These are phyloP conservation scores for Euwallacea similis DNA, from an alignment of 1,140 invertebrate species.

Conservation along the genomic window DNA sequence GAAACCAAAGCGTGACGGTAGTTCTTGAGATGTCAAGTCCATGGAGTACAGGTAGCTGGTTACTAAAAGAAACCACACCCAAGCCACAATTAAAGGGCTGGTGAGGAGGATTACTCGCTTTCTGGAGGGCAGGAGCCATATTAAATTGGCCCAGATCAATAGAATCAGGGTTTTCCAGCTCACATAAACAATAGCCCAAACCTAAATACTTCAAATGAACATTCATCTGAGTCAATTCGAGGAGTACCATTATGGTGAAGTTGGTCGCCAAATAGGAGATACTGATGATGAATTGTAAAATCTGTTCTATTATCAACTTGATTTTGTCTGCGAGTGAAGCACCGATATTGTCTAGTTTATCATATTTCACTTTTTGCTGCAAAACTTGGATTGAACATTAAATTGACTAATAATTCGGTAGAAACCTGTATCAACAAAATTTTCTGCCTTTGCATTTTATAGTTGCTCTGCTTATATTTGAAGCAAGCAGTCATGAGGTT, in stretches of 20 bases:
- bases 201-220: neutral
- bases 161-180: slow-evolving; percentile 23
- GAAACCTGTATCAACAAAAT: too few relatives aligned
- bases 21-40: slow-evolving; percentile 15
- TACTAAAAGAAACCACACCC: slow-evolving; percentile 14
- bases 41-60: slow-evolving; percentile 20
- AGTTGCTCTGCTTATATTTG: neutral
- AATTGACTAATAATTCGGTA: too few relatives aligned
- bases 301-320: slow-evolving; percentile 5
- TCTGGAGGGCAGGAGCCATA: slow-evolving; percentile 24
- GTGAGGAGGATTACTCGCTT: slow-evolving; percentile 17
- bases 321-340: slow-evolving; percentile 14
- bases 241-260: slow-evolving; percentile 32
- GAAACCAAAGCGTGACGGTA: neutral
- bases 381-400: neutral
- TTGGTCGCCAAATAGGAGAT: slow-evolving; percentile 24
- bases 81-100: slow-evolving; percentile 29
- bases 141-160: slow-evolving; percentile 28
- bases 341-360: neutral
- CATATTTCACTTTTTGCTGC: slow-evolving; percentile 6
- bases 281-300: slow-evolving; percentile 13
- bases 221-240: neutral
- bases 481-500: neutral
- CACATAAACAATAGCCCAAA: slow-evolving; percentile 27
- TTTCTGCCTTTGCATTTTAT: neutral